Conservation (phyloP, 2,888 invertebrate species). For the Scaptomyza flava region DNA sequence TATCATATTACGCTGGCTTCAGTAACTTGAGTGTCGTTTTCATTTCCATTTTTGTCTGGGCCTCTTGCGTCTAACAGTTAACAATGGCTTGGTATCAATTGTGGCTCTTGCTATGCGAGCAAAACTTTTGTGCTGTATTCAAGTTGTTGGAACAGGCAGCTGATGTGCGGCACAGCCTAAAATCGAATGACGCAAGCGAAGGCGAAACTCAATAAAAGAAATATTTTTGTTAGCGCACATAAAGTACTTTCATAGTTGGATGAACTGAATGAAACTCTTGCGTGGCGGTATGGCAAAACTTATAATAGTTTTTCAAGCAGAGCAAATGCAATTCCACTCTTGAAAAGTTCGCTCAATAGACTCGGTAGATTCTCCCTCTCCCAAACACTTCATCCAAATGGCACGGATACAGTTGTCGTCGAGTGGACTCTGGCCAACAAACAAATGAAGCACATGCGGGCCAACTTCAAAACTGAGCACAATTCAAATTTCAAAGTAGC, state of each 20-base stretch:
- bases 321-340: conserved; percentile 78
- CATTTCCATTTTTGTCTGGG: conserved; percentile 28
- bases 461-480: conserved; percentile 49
- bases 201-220: conserved; percentile 73
- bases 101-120: conserved; percentile 39
- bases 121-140: conserved; percentile 51
- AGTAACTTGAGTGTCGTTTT: conserved; percentile 33
- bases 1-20: conserved; percentile 41
- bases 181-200: conserved; percentile 45
- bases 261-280: conserved; percentile 62
- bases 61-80: conserved; percentile 56
- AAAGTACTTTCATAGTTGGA: conserved; percentile 78
- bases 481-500: conserved; percentile 67
- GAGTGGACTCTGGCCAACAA: conserved; percentile 71
- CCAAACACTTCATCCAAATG: conserved; percentile 18
- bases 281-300: conserved; percentile 59
- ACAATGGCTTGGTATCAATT: conserved; percentile 69
- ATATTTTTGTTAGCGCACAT: conserved; percentile 79
- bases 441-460: conserved; percentile 71
- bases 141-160: conserved; percentile 32
- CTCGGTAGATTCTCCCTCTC: conserved; percentile 3
- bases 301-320: conserved; percentile 78
- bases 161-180: conserved; percentile 48
- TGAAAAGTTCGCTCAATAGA: conserved; percentile 66
- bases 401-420: conserved; percentile 54